Evolutionary conservation across 2,797 vertebrate species (phyloP).

Genomic region (Malacoctenus gilli): DNA sequence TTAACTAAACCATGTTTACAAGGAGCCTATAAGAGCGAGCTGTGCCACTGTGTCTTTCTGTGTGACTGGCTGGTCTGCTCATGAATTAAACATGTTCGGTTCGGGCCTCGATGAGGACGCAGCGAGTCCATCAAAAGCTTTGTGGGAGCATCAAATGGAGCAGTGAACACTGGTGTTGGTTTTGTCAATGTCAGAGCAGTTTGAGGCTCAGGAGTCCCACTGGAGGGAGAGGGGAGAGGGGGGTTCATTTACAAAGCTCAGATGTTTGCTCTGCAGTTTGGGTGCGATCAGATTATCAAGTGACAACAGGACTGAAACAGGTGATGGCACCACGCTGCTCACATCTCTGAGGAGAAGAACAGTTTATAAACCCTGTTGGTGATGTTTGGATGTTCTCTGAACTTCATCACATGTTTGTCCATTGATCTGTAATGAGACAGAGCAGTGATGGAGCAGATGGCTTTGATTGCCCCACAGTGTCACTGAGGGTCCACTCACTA

Average conservation of each 20-base stretch:
- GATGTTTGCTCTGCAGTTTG: slow-evolving; percentile 44
- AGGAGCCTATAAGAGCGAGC: slow-evolving; percentile 18
- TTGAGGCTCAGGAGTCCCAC: slow-evolving; percentile 20
- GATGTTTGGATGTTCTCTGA: slow-evolving; percentile 40
- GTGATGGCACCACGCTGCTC: slow-evolving; percentile 24
- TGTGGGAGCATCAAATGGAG: slow-evolving; percentile 39
- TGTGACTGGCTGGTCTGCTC: slow-evolving; percentile 23
- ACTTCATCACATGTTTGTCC: too few species aligned
- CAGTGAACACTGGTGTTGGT: slow-evolving; percentile 49
- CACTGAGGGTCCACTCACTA: too few species aligned
- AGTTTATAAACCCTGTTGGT: too few species aligned
- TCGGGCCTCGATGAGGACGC: slow-evolving; percentile 31
- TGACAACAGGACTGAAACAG: slow-evolving; percentile 36
- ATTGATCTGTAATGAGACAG: too few species aligned
- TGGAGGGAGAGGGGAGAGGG: too few species aligned
- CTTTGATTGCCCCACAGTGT: too few species aligned
- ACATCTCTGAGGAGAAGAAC: too few species aligned
- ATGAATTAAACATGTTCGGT: slow-evolving; percentile 43
- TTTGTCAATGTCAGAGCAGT: slow-evolving; percentile 29
- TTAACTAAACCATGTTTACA: slow-evolving; percentile 19
- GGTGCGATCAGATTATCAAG: slow-evolving; percentile 39
- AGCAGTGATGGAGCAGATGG: too few species aligned
- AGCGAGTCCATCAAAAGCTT: slow-evolving; percentile 40
- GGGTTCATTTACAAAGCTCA: slow-evolving; percentile 51
- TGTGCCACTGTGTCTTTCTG: slow-evolving; percentile 4